phyloP scores from a whole-genome alignment of 1,140 invertebrate species.

The Amphibalanus amphitrite region DNA sequence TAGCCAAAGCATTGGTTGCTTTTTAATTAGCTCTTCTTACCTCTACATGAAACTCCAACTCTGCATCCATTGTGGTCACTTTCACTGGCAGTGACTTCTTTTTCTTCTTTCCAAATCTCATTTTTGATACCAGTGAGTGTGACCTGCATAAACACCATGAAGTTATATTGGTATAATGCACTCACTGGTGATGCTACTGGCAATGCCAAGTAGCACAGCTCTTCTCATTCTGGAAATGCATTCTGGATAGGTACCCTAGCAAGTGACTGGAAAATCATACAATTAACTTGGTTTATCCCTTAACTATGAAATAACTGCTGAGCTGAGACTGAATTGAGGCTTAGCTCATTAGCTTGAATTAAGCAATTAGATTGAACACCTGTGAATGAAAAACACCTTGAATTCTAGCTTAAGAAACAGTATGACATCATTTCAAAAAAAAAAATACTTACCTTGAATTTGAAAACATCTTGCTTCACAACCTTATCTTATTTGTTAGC shows the following conservation, averaged over 20 bases:
- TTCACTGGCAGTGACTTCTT: conserved; percentile 59
- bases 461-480: not conserved
- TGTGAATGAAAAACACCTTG: not conserved
- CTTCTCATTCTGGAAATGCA: too few relatives aligned
- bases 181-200: too few relatives aligned
- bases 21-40: too few relatives aligned
- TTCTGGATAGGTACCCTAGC: too few relatives aligned
- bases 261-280: not conserved
- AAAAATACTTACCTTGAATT: not conserved
- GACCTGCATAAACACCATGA: not conserved
- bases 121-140: not conserved
- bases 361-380: too few relatives aligned
- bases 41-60: conserved; percentile 72
- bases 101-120: conserved; percentile 46
- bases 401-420: not conserved
- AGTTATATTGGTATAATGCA: not conserved
- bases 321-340: not conserved
- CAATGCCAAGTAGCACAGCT: too few relatives aligned
- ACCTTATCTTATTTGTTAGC: too few relatives aligned
- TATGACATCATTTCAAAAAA: not conserved
- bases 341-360: too few relatives aligned
- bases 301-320: not conserved
- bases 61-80: conserved; percentile 95
- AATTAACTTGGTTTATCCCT: not conserved
- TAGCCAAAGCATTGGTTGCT: too few relatives aligned